A percentile compares a stretch with the other conserved stretches of the same genome.
Evolutionary conservation across 2,888 invertebrate genomes (phyloP).

Genomic region (Oxystoma pomonae): DNA sequence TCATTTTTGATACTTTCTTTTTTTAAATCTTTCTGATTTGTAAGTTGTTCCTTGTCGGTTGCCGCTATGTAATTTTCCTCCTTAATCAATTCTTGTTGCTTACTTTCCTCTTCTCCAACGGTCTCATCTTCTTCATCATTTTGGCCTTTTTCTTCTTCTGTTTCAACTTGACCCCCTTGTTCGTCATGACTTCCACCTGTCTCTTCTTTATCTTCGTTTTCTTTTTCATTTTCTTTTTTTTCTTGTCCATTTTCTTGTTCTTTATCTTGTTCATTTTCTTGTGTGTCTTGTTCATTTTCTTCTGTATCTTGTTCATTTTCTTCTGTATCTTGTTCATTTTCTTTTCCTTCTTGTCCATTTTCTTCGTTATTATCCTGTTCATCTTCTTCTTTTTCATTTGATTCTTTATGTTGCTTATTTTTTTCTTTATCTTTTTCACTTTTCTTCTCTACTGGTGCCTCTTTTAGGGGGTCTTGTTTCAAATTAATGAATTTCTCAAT

Average conservation of each 20-base stretch:
- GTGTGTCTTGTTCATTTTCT: conserved; percentile 8
- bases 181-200: not conserved
- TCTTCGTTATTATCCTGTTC: conserved; percentile 5
- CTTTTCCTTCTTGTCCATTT: conserved; percentile 6
- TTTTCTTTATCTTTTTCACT: conserved; percentile 2
- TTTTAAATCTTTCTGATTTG: too few species aligned
- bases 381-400: conserved; percentile 1
- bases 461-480: not conserved
- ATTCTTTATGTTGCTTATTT: conserved; percentile 2
- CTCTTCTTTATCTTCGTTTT: conserved; percentile 9
- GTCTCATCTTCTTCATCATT: not conserved
- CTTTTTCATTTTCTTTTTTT: conserved; percentile 18
- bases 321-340: conserved; percentile 5
- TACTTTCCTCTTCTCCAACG: conserved; percentile 12
- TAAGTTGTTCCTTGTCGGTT: not conserved
- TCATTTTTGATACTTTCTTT: conserved; percentile 6
- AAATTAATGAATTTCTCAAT: not conserved
- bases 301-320: conserved; percentile 2
- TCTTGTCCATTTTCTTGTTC: conserved; percentile 14
- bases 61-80: not conserved
- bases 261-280: conserved; percentile 10
- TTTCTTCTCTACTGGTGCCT: conserved; percentile 1
- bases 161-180: not conserved
- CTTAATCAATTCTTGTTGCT: not conserved
- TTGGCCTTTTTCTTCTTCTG: not conserved